Base-by-base conservation (phyloP, 2,797 vertebrate genomes). In the Echeneis naucrates region DNA sequence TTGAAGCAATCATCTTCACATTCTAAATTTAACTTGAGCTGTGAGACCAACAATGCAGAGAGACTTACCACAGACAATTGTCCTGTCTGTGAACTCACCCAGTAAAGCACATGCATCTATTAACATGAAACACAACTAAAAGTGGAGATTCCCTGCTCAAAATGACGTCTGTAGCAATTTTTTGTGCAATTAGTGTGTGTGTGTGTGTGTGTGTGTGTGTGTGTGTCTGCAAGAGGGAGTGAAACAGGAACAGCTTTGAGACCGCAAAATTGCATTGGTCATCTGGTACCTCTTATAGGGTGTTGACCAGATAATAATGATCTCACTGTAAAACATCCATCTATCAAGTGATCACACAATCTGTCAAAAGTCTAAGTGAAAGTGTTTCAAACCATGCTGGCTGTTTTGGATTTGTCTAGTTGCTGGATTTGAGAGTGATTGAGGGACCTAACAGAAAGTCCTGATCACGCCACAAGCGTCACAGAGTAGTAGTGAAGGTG, bases 21-120 rank as follows among this genome's bases (percentile, higher is more conserved):
- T 63, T 71, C 82, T 85, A 77, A 75, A 72, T 87, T 84, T 81
- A 86, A 71, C 72, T 64, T 4, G 27, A 60, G 64, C 56, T 6
- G 27, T 75, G 68, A 77, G 64, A 66, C 55, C 38, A 48, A 30
- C 70, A 10, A 63, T 38, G 59, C 32, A 70, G 57, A 66, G 12
- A 11, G 21, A 12, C 26, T 69, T 68, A 70, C 77, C 21, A 5
- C 27, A 78, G 23, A 83, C 67, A 80, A 72, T 56, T 26, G 44
- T 1, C 23, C 32, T 35, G 50, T 81, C 26, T 62, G 10, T 40
- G 26, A 32, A 11, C 51, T 42, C 54, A 56, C 64, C 47, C 45
- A 24, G 57, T 30, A 62, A 33, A 42, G 33, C 32, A 59, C 42
- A 73, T 48, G 59, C 48, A 56, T n/a, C 58, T 61, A 26, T 33